These are phyloP conservation scores for Zelostemma sp. DNA, from an alignment of 1,140 invertebrate genomes.

Conservation along the genomic window DNA sequence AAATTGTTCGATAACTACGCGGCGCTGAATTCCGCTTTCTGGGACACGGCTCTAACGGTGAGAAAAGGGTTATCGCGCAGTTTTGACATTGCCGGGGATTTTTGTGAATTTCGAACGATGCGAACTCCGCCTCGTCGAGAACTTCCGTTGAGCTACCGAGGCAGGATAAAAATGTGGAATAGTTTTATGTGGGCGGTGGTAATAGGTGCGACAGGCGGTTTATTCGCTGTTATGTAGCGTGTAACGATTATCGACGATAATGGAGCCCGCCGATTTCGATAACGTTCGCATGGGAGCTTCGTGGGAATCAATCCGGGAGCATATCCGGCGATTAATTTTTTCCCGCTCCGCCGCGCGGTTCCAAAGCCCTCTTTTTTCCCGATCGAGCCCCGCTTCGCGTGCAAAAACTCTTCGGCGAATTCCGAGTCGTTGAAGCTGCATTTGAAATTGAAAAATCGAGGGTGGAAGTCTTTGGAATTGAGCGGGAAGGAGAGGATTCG, in stretches of 20 bases:
- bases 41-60: no score
- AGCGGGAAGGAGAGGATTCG: no score
- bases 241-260: slow-evolving; percentile 57
- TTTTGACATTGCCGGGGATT: no score
- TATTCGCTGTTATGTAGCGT: slow-evolving; percentile 20
- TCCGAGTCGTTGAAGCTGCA: not conserved
- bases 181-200: slow-evolving; percentile 25
- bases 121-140: not conserved
- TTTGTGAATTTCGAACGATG: not conserved
- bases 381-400: not conserved
- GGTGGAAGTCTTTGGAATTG: no score
- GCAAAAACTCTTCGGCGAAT: not conserved
- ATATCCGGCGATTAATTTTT: slow-evolving; percentile 52
- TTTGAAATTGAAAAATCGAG: not conserved
- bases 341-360: slow-evolving; percentile 46
- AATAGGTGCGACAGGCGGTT: slow-evolving; percentile 36
- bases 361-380: slow-evolving; percentile 21
- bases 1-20: not conserved
- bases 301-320: slow-evolving; percentile 61
- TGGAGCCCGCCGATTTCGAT: slow-evolving; percentile 60
- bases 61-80: no score
- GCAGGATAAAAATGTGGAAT: slow-evolving; percentile 18
- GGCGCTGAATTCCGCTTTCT: no score
- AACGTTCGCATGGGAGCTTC: slow-evolving; percentile 55
- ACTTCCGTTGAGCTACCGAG: slow-evolving; percentile 3